phyloP scores from a whole-genome alignment of 2,113 vertebrate genomes.

The Apaloderma vittatum region DNA sequence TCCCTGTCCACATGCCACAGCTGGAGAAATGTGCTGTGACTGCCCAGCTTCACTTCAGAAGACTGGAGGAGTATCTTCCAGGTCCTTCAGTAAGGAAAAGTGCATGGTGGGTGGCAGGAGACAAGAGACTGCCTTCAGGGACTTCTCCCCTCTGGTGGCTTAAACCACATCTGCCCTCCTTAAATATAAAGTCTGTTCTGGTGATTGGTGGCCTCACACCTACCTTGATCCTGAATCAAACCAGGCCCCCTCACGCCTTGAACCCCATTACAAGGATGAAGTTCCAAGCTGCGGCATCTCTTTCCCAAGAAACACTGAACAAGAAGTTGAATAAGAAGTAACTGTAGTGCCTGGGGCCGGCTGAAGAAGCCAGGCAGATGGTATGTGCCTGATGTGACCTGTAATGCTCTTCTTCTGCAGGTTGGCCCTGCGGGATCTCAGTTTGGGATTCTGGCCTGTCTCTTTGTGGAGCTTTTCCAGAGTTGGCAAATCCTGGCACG shows the following conservation, averaged over 20 bases:
- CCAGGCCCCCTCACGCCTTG: background rate
- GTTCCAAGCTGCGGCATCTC: background rate
- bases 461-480: conserved; percentile 98
- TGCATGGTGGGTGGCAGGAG: background rate
- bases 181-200: background rate
- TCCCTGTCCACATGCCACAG: background rate
- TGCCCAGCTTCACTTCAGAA: background rate
- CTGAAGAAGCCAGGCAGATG: background rate
- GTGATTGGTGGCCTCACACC: background rate
- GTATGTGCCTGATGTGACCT: background rate
- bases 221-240: background rate
- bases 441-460: conserved; percentile 97
- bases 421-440: conserved; percentile 97
- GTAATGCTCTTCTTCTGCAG: conserved; percentile 75
- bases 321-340: background rate
- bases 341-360: background rate
- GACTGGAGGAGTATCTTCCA: background rate
- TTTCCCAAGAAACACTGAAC: background rate
- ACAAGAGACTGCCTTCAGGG: background rate
- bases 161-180: background rate
- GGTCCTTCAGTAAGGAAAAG: background rate
- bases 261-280: background rate
- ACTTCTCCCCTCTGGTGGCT: background rate
- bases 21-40: background rate
- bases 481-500: conserved; percentile 98